Percentiles rank a stretch among this genome's conserved stretches.
Conservation (phyloP, 2,113 vertebrate genomes). For the Columba livia region DNA sequence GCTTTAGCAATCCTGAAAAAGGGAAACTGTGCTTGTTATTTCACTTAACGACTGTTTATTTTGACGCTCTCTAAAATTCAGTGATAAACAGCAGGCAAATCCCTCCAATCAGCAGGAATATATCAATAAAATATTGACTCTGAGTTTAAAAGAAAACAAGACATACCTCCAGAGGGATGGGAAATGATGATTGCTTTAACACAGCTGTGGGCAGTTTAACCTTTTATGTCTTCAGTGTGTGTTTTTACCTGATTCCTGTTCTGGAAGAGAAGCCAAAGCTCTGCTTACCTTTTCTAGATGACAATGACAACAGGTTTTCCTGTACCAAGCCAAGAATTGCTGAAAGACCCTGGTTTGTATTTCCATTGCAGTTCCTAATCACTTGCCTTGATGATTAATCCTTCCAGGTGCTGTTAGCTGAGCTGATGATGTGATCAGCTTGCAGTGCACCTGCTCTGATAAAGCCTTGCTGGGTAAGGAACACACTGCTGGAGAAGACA, state of each 20-base stretch:
- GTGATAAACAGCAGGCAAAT: conserved; percentile 49
- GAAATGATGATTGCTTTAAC: too few relatives aligned
- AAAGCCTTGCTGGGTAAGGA: neutral
- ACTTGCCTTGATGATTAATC: neutral
- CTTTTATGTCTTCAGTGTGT: too few relatives aligned
- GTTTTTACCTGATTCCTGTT: too few relatives aligned
- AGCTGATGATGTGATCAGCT: neutral
- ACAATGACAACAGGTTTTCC: too few relatives aligned
- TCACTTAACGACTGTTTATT: conserved; percentile 36
- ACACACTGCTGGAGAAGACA: rapidly evolving
- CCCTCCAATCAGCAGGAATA: conserved; percentile 35
- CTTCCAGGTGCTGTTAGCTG: neutral
- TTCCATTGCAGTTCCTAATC: neutral
- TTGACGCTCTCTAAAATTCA: conserved; percentile 42
- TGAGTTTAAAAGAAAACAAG: conserved; percentile 40
- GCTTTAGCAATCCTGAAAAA: conserved; percentile 69
- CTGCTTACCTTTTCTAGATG: too few relatives aligned
- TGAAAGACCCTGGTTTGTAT: neutral
- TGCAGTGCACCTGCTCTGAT: neutral
- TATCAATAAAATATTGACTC: conserved; percentile 52
- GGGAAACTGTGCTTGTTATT: conserved; percentile 28
- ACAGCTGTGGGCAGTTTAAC: too few relatives aligned
- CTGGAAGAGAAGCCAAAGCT: too few relatives aligned
- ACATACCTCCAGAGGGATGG: too few relatives aligned
- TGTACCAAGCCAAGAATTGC: too few relatives aligned